A percentile compares a stretch with the other conserved stretches of the same genome.
These are phyloP conservation scores for Drosophila pseudoananassae DNA, from an alignment of 1,140 invertebrate species.

Conservation along the genomic window DNA sequence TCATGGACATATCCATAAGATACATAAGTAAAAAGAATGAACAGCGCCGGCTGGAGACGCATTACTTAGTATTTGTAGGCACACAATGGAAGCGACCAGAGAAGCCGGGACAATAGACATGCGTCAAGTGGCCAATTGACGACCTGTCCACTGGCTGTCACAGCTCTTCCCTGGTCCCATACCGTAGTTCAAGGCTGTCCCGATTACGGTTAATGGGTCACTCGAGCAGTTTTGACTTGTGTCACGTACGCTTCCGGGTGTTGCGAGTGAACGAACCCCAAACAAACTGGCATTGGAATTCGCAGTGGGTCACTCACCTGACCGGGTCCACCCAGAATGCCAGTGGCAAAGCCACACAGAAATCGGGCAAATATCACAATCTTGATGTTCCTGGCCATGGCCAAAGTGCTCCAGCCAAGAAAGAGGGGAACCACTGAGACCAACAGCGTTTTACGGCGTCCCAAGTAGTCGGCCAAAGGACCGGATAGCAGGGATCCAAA, in stretches of 20 bases:
- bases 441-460: slow-evolving; percentile 86
- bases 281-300: slow-evolving; percentile 18
- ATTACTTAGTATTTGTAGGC: slow-evolving; percentile 43
- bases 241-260: slow-evolving; percentile 14
- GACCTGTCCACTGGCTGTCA: slow-evolving; percentile 37
- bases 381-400: slow-evolving; percentile 86
- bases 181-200: slow-evolving; percentile 32
- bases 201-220: slow-evolving; percentile 71
- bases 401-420: slow-evolving; percentile 87
- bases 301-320: slow-evolving; percentile 85
- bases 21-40: slow-evolving; percentile 57
- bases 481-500: slow-evolving; percentile 88
- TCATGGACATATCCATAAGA: slow-evolving; percentile 78
- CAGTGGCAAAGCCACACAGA: slow-evolving; percentile 88
- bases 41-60: slow-evolving; percentile 33
- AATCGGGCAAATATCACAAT: slow-evolving; percentile 88
- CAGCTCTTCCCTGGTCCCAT: slow-evolving; percentile 9
- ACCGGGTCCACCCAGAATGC: slow-evolving; percentile 88
- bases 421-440: slow-evolving; percentile 86
- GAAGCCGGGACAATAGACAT: slow-evolving; percentile 31
- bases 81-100: slow-evolving; percentile 57
- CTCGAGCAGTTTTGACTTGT: slow-evolving; percentile 26
- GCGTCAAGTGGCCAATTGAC: slow-evolving; percentile 70
- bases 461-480: slow-evolving; percentile 87
- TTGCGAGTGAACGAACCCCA: slow-evolving; percentile 41